Evolutionary conservation across 2,797 vertebrate species (phyloP).

Genomic region (Peromyscus nudipes): DNA sequence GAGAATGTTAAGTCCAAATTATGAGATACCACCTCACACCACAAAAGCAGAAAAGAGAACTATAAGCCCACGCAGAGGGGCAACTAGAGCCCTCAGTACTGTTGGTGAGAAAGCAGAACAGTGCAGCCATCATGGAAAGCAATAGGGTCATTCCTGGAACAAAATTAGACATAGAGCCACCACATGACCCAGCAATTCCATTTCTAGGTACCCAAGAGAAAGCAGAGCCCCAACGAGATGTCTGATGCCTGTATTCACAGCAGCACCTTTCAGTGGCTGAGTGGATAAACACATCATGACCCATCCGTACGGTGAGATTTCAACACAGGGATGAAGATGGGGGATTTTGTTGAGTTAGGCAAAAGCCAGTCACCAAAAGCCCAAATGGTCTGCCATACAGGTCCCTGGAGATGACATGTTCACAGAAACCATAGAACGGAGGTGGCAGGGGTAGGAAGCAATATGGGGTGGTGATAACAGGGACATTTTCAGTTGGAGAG

Average conservation of each 20-base stretch:
- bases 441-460: background rate
- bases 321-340: background rate
- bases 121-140: background rate
- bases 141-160: background rate
- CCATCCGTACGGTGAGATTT: background rate
- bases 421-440: background rate
- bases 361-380: background rate
- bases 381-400: background rate
- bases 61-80: background rate
- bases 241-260: no score
- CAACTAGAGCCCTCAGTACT: background rate
- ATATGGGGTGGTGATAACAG: background rate
- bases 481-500: background rate
- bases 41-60: background rate
- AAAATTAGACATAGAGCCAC: background rate
- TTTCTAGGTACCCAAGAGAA: background rate
- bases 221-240: background rate
- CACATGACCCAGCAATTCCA: background rate
- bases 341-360: background rate
- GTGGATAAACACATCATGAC: background rate
- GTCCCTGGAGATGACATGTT: background rate
- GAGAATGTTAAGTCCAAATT: background rate
- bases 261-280: background rate
- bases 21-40: background rate
- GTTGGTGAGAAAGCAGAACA: background rate